Evolutionary conservation across 2,113 vertebrate species (phyloP).

Genomic region (Neotragus moschatus): DNA sequence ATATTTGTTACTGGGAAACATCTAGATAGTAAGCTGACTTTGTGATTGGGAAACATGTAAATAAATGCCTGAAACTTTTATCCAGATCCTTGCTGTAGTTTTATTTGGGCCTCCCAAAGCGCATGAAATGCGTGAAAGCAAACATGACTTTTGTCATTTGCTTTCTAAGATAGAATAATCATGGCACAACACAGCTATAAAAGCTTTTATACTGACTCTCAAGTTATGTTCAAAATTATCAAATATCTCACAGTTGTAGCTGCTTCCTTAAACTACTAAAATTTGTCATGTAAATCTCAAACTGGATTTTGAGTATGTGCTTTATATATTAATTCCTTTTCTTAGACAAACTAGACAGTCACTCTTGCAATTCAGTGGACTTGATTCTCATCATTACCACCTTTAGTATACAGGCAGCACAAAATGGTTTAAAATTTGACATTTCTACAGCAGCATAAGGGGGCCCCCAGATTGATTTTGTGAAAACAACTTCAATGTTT

Average conservation of each 20-base stretch:
- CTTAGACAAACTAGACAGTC: neutral
- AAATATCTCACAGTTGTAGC: neutral
- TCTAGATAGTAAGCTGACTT: constrained; percentile 49
- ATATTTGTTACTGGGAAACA: constrained; percentile 49
- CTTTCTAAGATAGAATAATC: neutral
- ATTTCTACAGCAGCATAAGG: neutral
- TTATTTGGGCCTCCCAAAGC: neutral
- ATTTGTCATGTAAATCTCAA: neutral
- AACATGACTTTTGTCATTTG: constrained; percentile 32
- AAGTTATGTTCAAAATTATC: constrained; percentile 28
- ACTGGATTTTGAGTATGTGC: neutral
- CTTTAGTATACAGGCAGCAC: neutral
- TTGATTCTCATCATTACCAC: neutral
- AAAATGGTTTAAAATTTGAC: neutral
- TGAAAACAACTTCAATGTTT: neutral
- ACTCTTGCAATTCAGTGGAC: neutral
- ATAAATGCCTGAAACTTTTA: constrained; percentile 47
- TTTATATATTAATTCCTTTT: neutral
- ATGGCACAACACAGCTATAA: neutral
- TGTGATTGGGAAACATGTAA: constrained; percentile 45
- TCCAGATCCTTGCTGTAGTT: neutral
- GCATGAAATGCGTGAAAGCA: neutral
- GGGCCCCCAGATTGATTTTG: neutral
- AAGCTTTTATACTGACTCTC: neutral
- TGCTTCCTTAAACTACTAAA: neutral